Base-by-base conservation (phyloP, 1,140 invertebrate genomes). In the Branchinecta lynchi region DNA sequence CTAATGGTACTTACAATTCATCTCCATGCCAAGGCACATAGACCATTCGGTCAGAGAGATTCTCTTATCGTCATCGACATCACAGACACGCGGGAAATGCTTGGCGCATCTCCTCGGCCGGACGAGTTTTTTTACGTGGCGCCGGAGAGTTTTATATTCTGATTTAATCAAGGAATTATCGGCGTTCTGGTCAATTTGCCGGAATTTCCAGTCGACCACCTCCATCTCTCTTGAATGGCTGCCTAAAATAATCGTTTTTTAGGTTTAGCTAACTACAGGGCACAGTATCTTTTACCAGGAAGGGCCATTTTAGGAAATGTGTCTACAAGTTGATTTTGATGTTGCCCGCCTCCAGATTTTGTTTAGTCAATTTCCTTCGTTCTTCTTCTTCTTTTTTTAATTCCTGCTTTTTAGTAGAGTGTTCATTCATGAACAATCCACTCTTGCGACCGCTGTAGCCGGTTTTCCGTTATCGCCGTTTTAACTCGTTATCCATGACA, bases 131-230 rank as follows among this genome's bases (percentile, higher is more conserved):
- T 87, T 89, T 0, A 93, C 87, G 43, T 94, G 82, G 72, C 86
- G 82, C 69, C 86, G 84, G 7, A 96, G 79, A 70, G 88, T 87
- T 72, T 85, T 82, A 74, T 92, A 90, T 77, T 96, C 93, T 45
- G 83, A 82, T 73, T 85, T 85, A 74, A 89, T 86, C 67, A 96
- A 78, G 66, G 81, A 80, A 43, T 84, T 82, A 78, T 93, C 89
- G 12, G 80, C 81, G 78, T 95, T 87, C 44, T 78, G 78, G 79
- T 96, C 92, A 74, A 96, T 79, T 66, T 86, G 82, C 2, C 80
- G 77, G 75, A 95, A 96, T 77, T 96, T 95, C 93, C 93, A 96
- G 66, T 88, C 85, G 8, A 92, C 75, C 0, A 90, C 87, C 1
- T 76, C 73, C 67, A 45, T 71, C 60, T 71, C 71, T 43, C 21